Conservation (phyloP, 2,797 vertebrate genomes). For the Alosa sapidissima region DNA sequence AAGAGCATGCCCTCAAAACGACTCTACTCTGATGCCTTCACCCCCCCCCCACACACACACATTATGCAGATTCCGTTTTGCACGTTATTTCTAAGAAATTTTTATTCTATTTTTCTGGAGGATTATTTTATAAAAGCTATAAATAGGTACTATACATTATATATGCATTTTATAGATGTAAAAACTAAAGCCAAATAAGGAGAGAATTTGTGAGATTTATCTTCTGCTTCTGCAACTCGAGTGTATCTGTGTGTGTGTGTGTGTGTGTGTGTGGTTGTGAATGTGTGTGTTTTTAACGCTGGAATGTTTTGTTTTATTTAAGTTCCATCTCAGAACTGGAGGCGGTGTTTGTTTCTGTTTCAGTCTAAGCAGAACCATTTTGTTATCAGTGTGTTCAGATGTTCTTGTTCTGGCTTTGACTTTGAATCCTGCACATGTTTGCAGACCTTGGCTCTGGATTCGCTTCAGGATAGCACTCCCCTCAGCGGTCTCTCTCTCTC, state of each 20-base stretch:
- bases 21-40: constrained; percentile 71
- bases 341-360: constrained; percentile 48
- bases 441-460: not conserved
- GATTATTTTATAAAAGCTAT: constrained; percentile 70
- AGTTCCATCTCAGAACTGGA: constrained; percentile 56
- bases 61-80: constrained; percentile 80
- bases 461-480: not conserved
- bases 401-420: constrained; percentile 43
- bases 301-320: constrained; percentile 40
- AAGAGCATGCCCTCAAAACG: constrained; percentile 69
- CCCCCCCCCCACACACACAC: constrained; percentile 31
- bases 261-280: not conserved
- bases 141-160: constrained; percentile 70
- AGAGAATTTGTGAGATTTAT: constrained; percentile 49
- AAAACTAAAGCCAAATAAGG: constrained; percentile 52
- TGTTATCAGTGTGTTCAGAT: constrained; percentile 47
- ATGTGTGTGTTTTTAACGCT: constrained; percentile 29
- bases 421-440: constrained; percentile 9
- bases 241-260: constrained; percentile 46
- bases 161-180: constrained; percentile 68
- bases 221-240: constrained; percentile 60
- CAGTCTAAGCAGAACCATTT: constrained; percentile 41
- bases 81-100: constrained; percentile 74
- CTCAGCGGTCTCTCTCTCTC: not conserved
- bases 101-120: constrained; percentile 69